phyloP scores from a whole-genome alignment of 2,797 vertebrate species.

The Sarcoramphus papa region DNA sequence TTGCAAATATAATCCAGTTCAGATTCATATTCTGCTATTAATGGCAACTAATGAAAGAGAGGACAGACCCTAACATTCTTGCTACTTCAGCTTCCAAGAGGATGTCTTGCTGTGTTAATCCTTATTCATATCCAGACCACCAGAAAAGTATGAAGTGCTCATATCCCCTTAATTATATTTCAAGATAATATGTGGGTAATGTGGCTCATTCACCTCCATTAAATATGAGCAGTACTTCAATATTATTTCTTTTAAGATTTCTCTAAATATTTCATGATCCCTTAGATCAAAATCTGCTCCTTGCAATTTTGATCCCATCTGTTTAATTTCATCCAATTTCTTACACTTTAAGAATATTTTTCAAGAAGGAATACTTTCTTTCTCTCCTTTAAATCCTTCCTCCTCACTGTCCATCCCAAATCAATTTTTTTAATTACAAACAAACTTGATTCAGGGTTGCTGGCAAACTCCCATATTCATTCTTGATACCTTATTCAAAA shows the following conservation, averaged over 20 bases:
- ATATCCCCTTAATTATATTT: background rate
- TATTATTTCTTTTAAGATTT: background rate
- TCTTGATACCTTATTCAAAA: background rate
- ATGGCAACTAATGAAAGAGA: background rate
- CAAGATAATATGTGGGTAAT: background rate
- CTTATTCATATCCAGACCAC: background rate
- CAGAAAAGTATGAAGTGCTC: background rate
- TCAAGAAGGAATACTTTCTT: background rate
- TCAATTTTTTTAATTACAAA: background rate
- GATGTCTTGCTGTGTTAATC: background rate
- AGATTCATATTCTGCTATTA: background rate
- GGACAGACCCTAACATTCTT: background rate
- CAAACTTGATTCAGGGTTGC: background rate
- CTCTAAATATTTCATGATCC: background rate
- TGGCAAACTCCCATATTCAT: background rate
- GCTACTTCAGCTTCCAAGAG: background rate
- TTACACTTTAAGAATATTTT: background rate
- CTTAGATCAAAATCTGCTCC: background rate
- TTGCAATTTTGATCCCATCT: background rate
- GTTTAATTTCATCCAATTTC: background rate
- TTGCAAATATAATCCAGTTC: background rate
- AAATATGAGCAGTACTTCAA: background rate
- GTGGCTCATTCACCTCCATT: background rate
- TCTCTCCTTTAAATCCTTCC: background rate
- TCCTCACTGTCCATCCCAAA: background rate